Conservation (phyloP, 2,797 vertebrate species). For the Pangasius krempfi region DNA sequence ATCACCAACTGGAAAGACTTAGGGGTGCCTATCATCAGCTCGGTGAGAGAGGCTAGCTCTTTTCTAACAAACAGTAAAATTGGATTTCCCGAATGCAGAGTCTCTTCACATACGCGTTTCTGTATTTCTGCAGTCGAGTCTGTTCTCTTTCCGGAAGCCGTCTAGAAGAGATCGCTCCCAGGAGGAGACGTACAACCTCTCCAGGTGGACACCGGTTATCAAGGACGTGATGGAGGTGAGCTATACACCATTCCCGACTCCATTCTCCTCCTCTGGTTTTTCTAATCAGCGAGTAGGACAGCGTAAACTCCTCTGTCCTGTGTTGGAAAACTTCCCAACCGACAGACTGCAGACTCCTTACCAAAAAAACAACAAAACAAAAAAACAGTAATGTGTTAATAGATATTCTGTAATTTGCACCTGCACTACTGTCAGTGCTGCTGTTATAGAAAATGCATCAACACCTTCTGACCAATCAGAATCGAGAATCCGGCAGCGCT, state of each 20-base stretch:
- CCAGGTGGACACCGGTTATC: constrained; percentile 92
- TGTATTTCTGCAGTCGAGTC: constrained; percentile 61
- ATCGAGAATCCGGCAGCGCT: background rate
- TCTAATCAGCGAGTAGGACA: background rate
- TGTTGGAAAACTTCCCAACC: no score
- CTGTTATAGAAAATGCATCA: background rate
- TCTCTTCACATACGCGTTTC: background rate
- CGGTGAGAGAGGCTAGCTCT: constrained; percentile 62
- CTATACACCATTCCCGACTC: background rate
- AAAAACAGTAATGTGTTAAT: background rate
- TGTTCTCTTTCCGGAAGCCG: constrained; percentile 71
- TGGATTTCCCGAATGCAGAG: background rate
- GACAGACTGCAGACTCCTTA: no score
- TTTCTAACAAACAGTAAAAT: background rate
- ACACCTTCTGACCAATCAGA: background rate
- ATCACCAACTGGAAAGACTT: constrained; percentile 94
- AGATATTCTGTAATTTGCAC: background rate
- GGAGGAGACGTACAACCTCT: constrained; percentile 89
- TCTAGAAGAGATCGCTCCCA: constrained; percentile 84
- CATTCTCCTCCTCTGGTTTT: background rate
- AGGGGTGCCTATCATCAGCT: constrained; percentile 85
- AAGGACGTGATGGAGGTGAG: constrained; percentile 96
- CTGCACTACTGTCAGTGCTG: background rate
- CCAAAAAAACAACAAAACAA: no score
- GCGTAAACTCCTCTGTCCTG: no score